Evolutionary conservation across 1,140 invertebrate species (phyloP), one percentile per base, ranked within the genome.

Genomic region (Zaprionus inermis): DNA sequence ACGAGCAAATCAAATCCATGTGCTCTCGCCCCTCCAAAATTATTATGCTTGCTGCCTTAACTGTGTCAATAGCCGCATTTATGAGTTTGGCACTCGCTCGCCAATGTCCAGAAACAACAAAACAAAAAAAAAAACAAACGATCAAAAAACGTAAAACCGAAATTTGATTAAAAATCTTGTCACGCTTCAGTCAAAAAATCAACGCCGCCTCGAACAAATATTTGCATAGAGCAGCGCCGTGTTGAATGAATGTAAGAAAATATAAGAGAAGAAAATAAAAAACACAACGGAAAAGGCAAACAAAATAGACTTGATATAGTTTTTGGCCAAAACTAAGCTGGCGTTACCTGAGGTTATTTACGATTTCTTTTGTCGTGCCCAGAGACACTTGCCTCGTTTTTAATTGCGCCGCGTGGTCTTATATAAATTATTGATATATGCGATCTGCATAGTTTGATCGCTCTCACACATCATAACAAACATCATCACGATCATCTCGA

Each of bases 141-240:
- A n/a, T n/a, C n/a, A n/a, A n/a, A 46, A 46, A 12, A 49, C 18
- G 11, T 49, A 22, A 49, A 49, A 12, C 18, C 18, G 11, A 49
- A 84, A 24, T 80, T 89, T 89, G 85, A 89, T 88, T 88, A 72
- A 88, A 88, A 89, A 88, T 78, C 78, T 81, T 84, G 84, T 89
- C 84, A 88, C 83, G 84, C 80, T 89, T 88, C 84, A 71, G 44
- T 89, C 77, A 89, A 76, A 71, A 60, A 64, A 71, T 78, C 76
- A 78, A 69, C 56, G 58, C 70, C 70, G 70, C 36, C 64, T 60
- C 38, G 30, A 66, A 41, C 36, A 55, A 72, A 79, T 16, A 88
- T 88, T 88, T 88, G 80, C 84, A 88, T 88, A 88, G 70, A 60
- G 28, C 65, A 80, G 76, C 3, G 5, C 22, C 1, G 6, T 32